Evolutionary conservation across 1,140 invertebrate genomes (phyloP).

Genomic region (Teleogryllus occipitalis): DNA sequence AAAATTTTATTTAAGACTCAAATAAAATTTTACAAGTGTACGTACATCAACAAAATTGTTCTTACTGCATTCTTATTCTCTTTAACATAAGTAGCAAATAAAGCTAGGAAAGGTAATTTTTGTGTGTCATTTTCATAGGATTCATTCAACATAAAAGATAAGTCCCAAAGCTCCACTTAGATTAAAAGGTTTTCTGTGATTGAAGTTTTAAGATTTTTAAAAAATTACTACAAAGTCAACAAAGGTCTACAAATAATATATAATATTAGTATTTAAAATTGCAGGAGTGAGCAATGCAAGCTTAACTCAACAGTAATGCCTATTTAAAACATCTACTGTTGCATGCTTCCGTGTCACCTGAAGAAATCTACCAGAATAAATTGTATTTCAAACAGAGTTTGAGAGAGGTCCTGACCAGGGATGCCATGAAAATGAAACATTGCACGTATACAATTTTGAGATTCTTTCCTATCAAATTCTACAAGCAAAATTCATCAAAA

Average conservation of each 20-base stretch:
- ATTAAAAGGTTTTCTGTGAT: constrained; percentile 19
- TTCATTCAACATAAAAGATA: constrained; percentile 6
- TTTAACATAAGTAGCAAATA: constrained; percentile 1
- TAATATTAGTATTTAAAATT: constrained; percentile 21
- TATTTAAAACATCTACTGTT: neutral
- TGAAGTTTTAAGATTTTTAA: constrained; percentile 14
- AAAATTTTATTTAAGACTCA: constrained; percentile 15
- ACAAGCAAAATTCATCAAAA: neutral
- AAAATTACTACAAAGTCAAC: constrained; percentile 13
- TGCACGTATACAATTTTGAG: neutral
- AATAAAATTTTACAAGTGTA: constrained; percentile 14
- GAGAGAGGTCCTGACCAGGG: neutral
- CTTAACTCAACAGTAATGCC: constrained; percentile 15
- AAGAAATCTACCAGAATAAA: neutral
- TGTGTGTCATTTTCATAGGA: neutral
- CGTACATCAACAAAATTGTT: constrained; percentile 13
- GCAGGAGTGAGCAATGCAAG: constrained; percentile 21
- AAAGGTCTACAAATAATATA: constrained; percentile 21
- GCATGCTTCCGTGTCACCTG: constrained; percentile 15
- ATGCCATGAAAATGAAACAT: neutral
- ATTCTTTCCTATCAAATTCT: neutral
- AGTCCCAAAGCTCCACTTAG: constrained; percentile 8
- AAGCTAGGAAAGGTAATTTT: neutral
- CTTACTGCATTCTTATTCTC: constrained; percentile 1
- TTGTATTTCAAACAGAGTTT: neutral